phyloP scores from a whole-genome alignment of 2,113 vertebrate species.

The Pipa parva region DNA sequence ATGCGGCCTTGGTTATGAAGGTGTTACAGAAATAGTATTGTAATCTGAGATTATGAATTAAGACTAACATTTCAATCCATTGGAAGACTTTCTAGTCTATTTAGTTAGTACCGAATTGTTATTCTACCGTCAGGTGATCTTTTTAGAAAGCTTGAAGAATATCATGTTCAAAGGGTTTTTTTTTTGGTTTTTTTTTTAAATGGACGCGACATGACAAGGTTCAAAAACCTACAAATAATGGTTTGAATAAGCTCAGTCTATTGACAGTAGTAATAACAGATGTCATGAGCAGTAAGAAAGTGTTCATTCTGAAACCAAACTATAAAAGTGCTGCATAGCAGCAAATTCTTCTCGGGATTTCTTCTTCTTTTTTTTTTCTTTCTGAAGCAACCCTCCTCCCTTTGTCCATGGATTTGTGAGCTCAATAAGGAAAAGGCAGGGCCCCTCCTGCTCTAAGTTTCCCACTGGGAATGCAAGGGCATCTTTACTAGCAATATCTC shows the following conservation, averaged over 20 bases:
- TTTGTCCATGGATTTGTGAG: constrained; percentile 21
- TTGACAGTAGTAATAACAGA: too few species aligned
- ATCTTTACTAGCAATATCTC: constrained; percentile 52
- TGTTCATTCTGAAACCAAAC: background rate
- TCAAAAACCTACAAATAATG: too few species aligned
- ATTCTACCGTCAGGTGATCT: too few species aligned
- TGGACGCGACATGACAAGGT: too few species aligned
- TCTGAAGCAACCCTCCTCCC: rapidly evolving
- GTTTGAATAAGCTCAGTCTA: too few species aligned
- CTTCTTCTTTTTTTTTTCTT: constrained; percentile 1
- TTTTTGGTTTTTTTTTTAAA: too few species aligned
- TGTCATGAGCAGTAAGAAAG: too few species aligned
- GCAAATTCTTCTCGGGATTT: constrained; percentile 31
- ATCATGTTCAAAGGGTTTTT: too few species aligned
- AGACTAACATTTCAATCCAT: too few species aligned
- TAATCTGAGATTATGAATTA: constrained; percentile 87
- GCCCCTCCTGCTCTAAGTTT: constrained; percentile 51
- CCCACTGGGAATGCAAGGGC: constrained; percentile 56
- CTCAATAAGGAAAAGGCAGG: constrained; percentile 44
- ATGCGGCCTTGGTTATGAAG: constrained; percentile 44
- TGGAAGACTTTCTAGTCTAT: too few species aligned
- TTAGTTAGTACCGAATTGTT: too few species aligned
- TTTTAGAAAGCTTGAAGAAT: too few species aligned
- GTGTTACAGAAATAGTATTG: constrained; percentile 49
- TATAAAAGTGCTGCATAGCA: constrained; percentile 26